Base-by-base conservation (phyloP, 2,888 invertebrate genomes). In the Drosophila sordidula region DNA sequence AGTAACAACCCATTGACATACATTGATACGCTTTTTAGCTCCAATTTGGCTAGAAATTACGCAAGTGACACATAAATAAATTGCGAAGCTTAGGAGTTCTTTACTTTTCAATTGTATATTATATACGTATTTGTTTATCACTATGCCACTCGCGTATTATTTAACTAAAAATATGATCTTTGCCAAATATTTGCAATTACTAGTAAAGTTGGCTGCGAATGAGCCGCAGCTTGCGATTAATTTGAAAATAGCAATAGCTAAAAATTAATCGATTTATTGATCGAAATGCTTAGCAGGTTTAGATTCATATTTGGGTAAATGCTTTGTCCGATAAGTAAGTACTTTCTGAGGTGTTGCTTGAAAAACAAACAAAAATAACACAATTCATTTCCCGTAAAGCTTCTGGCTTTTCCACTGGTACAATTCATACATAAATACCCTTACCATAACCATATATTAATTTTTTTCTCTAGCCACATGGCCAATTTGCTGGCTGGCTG, bases 1-100 rank as follows among this genome's bases (percentile, higher is more conserved):
- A 63, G 59, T 76, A 82, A 68, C 89, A 86, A 80, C 70, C 76
- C 76, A 82, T 82, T 86, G 89, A 82, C 83, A 85, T 42, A 82
- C 77, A 71, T 71, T 82, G 89, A 86, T 88, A 64, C 76, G 89
- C 80, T 79, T 42, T 66, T 88, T 88, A 70, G 68, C 38, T 63
- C 45, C 62, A 49, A 26, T 49, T 57, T 41, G 36, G n/a, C n/a
- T 26, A 36, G 38, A 44, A 47, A 44, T 44, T 42, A 14, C 34
- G 11, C 18, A 58, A 54, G 52, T 64, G 54, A 61, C 50, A 29
- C 11, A 29, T 42, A 25, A 45, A 22, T 29, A 25, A 45, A 22
- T 34, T 38, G 42, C 47, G 12, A 14, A 39, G 32, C 8, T 26
- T 11, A 32, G 16, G 8, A 46, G 11, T 26, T 32, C 9, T 57